Conservation (phyloP, 2,888 invertebrate species). For the Harmothoe impar region DNA sequence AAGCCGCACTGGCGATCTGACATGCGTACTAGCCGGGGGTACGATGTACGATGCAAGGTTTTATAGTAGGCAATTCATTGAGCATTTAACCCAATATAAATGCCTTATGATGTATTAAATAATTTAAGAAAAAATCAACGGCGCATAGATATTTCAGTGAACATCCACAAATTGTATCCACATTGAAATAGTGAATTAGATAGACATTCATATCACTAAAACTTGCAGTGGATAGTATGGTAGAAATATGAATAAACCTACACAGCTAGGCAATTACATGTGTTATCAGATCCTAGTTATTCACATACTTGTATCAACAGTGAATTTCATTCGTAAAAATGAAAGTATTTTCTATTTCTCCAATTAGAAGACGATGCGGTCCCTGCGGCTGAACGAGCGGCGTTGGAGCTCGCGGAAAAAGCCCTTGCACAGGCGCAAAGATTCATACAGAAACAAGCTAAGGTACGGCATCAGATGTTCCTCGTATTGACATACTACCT, state of each 20-base stretch:
- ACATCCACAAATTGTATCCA: background rate
- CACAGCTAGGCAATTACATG: too few relatives aligned
- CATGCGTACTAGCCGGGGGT: background rate
- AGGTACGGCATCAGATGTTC: background rate
- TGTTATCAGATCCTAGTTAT: background rate
- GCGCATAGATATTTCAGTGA: background rate
- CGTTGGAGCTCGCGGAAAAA: constrained; percentile 18
- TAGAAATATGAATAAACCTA: too few relatives aligned
- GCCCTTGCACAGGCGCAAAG: background rate
- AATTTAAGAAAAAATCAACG: background rate
- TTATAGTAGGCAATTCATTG: background rate
- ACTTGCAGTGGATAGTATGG: too few relatives aligned
- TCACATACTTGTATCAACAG: background rate
- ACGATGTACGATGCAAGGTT: background rate
- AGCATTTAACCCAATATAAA: background rate
- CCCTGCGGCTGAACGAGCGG: background rate
- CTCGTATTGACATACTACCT: background rate
- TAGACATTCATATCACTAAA: too few relatives aligned
- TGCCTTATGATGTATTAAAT: background rate
- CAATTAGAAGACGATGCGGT: background rate
- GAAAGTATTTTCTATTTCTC: background rate
- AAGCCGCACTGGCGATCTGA: too few relatives aligned
- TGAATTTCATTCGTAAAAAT: background rate
- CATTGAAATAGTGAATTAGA: too few relatives aligned
- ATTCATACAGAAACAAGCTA: background rate